Conservation (phyloP, 2,888 invertebrate species). For the Amphipoea lucens region DNA sequence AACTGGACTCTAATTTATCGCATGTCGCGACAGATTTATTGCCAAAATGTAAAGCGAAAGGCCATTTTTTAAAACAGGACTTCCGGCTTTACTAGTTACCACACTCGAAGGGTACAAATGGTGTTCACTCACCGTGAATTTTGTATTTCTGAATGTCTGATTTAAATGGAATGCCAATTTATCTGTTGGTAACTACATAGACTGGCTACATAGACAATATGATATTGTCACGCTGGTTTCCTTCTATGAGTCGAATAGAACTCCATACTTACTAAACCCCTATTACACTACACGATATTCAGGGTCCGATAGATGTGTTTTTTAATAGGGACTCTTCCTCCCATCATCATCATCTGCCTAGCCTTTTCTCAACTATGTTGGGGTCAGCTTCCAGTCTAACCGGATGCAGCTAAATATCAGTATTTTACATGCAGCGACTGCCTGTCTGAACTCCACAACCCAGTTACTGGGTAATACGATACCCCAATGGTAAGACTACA, state of each 20-base stretch:
- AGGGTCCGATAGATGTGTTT: not conserved
- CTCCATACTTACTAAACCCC: not conserved
- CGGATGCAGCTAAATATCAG: too few species aligned
- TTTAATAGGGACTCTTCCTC: too few species aligned
- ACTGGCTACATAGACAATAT: not conserved
- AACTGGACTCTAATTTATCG: constrained; percentile 81
- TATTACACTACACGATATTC: not conserved
- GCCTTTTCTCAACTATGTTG: too few species aligned
- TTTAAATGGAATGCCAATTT: constrained; percentile 37
- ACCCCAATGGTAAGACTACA: too few species aligned
- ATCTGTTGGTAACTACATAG: not conserved
- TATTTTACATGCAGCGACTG: too few species aligned
- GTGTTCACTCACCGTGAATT: constrained; percentile 48
- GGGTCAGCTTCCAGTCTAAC: too few species aligned
- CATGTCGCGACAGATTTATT: constrained; percentile 77
- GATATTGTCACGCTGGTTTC: not conserved
- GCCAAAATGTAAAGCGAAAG: constrained; percentile 70
- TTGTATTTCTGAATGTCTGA: constrained; percentile 41
- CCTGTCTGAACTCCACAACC: too few species aligned
- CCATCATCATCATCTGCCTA: too few species aligned
- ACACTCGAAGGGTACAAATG: constrained; percentile 62
- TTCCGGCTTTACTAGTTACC: constrained; percentile 63
- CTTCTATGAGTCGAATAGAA: not conserved
- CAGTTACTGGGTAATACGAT: too few species aligned
- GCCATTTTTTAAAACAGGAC: constrained; percentile 74